Evolutionary conservation across 2,113 vertebrate genomes (phyloP).

Genomic region (Pomatostomus ruficeps): DNA sequence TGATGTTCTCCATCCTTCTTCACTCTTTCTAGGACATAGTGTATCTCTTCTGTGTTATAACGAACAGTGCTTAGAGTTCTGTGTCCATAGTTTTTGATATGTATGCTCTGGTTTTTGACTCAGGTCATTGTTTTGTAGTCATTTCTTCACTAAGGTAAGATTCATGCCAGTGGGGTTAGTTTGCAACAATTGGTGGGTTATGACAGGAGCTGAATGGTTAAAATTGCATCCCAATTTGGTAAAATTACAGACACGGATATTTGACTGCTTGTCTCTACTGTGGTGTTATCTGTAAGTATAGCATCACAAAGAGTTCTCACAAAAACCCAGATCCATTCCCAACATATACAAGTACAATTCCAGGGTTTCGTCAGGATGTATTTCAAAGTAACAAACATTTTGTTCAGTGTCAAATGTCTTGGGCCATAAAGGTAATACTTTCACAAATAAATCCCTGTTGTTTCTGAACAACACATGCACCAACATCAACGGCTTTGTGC

Average conservation of each 20-base stretch:
- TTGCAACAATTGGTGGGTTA: not conserved
- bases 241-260: not conserved
- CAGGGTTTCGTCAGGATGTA: not conserved
- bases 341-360: not conserved
- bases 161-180: not conserved
- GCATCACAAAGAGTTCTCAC: not conserved
- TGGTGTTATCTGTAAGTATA: not conserved
- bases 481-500: not conserved
- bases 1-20: not conserved
- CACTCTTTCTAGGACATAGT: not conserved
- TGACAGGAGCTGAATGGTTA: not conserved
- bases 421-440: not conserved
- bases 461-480: not conserved
- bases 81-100: not conserved
- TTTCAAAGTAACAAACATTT: not conserved
- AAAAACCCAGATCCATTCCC: not conserved
- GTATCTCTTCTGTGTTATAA: not conserved
- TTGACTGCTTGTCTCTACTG: not conserved
- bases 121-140: not conserved
- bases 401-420: not conserved
- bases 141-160: not conserved
- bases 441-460: not conserved
- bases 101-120: not conserved
- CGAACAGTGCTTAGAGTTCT: not conserved
- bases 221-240: not conserved